phyloP scores from a whole-genome alignment of 2,797 vertebrate species.

The Melanotaenia maccullochi region DNA sequence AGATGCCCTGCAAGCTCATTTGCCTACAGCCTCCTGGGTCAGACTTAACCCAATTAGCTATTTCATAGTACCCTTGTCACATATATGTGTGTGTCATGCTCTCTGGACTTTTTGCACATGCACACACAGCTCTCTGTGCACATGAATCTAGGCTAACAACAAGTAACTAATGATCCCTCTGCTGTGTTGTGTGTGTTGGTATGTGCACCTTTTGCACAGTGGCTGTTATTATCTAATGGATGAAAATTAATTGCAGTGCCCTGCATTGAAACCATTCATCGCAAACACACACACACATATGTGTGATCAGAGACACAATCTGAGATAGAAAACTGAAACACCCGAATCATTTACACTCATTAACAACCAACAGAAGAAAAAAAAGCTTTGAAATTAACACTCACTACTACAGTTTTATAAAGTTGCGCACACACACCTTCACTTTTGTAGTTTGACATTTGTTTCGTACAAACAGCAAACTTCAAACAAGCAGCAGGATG shows the following conservation, averaged over 20 bases:
- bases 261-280: slow-evolving; percentile 53
- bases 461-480: slow-evolving; percentile 7
- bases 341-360: slow-evolving; percentile 60
- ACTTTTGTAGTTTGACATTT: slow-evolving; percentile 1
- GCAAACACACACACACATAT: slow-evolving; percentile 34
- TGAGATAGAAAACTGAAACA: slow-evolving; percentile 50
- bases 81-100: slow-evolving; percentile 1
- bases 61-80: slow-evolving; percentile 54
- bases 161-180: slow-evolving; percentile 54
- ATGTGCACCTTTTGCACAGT: neutral
- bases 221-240: slow-evolving; percentile 63
- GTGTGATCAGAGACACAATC: slow-evolving; percentile 48
- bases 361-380: slow-evolving; percentile 33
- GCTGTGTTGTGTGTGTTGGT: slow-evolving; percentile 7
- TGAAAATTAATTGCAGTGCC: slow-evolving; percentile 62
- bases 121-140: slow-evolving; percentile 35
- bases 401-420: slow-evolving; percentile 13
- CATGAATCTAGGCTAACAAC: slow-evolving; percentile 53
- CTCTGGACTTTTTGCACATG: neutral
- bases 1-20: slow-evolving; percentile 53
- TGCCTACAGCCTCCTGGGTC: slow-evolving; percentile 51
- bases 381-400: slow-evolving; percentile 35
- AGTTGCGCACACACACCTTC: neutral
- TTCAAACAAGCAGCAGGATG: slow-evolving; percentile 46
- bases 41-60: slow-evolving; percentile 75